Evolutionary conservation across 1,140 invertebrate genomes (phyloP), one percentile per base, ranked within the genome.

Genomic region (Trichogramma pretiosum): DNA sequence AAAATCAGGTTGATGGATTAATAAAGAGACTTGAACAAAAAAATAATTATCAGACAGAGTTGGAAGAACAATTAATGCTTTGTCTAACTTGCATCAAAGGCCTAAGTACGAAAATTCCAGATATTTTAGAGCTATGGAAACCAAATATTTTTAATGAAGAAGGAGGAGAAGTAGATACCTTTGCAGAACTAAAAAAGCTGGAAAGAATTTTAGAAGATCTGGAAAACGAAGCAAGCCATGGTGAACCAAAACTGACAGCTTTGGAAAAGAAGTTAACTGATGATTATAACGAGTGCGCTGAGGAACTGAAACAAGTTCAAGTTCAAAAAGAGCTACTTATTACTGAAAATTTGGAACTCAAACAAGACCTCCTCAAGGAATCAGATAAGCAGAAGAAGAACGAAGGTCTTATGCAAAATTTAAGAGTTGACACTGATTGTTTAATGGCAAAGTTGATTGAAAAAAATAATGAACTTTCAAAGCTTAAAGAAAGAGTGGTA

Each of bases 241-340:
- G 1, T 22, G 32, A 35, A 46, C 44, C 22, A 40, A 8, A 11
- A 19, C 24, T 43, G 8, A 42, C 43, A 3, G 14, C 30, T 16
- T 42, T 42, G 19, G 44, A 51, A 33, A 43, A 51, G 28, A 14
- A 51, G 43, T 51, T 52, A 41, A 43, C 38, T 13, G 17, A 46
- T 30, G 32, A 46, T 4, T 51, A 46, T 23, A 51, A 51, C 23
- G 17, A 30, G 14, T 41, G 32, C 19, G 14, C 46, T 26, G n/a
- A 47, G 34, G 34, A 47, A 43, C 36, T 47, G 23, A 38, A 51
- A 9, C 21, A 46, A 5, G 16, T 47, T 16, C 16, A 24, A 16
- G 32, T 22, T 10, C 17, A 52, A 9, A 52, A 52, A 19, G 28
- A 52, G n/a, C 11, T 16, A 26, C 26, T 52, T 21, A 9, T 43